Percentiles rank a stretch among this genome's conserved stretches.
Conservation (phyloP, 2,888 invertebrate genomes). For the Lamproptera curius region DNA sequence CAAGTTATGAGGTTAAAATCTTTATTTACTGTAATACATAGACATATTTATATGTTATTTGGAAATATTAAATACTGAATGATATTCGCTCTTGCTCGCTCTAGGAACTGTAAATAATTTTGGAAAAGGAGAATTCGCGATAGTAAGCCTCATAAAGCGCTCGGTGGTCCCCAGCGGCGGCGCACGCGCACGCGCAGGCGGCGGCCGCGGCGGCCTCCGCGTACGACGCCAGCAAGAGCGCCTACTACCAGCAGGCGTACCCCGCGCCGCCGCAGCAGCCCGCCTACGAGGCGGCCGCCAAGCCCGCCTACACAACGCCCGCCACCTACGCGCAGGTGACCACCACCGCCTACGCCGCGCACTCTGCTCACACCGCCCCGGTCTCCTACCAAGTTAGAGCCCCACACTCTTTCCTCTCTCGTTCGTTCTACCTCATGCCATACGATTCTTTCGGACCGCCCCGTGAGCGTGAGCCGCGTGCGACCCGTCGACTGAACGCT, state of each 20-base stretch:
- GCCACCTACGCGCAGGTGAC: conserved; percentile 83
- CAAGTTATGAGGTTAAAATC: too few species aligned
- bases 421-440: too few species aligned
- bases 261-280: conserved; percentile 80
- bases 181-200: conserved; percentile 68
- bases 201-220: conserved; percentile 79
- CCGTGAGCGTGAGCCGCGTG: too few species aligned
- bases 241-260: conserved; percentile 90
- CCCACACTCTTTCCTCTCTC: neutral
- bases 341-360: conserved; percentile 70
- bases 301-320: conserved; percentile 84
- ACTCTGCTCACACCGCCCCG: conserved; percentile 59
- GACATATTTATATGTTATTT: too few species aligned
- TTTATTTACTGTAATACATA: too few species aligned
- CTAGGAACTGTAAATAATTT: too few species aligned
- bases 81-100: too few species aligned
- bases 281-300: conserved; percentile 79
- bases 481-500: too few species aligned
- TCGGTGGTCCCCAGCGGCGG: conserved; percentile 46
- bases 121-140: too few species aligned
- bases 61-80: too few species aligned
- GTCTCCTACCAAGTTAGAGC: conserved; percentile 48
- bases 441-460: too few species aligned
- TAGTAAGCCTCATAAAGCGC: too few species aligned
- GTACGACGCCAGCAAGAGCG: conserved; percentile 90